phyloP scores from a whole-genome alignment of 1,140 invertebrate species.

The Brachionus angularis region DNA sequence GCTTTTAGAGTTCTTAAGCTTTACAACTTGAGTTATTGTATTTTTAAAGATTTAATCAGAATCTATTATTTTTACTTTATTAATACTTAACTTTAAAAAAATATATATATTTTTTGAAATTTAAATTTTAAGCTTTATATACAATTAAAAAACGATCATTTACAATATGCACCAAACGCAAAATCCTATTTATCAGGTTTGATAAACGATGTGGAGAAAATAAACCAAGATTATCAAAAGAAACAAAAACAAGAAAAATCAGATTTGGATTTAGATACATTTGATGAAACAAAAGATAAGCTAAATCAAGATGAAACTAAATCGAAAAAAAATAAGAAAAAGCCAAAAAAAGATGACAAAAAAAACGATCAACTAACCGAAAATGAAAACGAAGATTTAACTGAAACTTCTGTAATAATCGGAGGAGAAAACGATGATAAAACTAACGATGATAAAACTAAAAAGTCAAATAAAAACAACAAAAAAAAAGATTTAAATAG shows the following conservation, averaged over 20 bases:
- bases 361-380: no score
- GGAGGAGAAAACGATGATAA: background rate
- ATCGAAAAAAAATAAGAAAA: no score
- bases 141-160: constrained; percentile 40
- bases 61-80: background rate
- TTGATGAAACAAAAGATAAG: no score
- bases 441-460: background rate
- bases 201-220: constrained; percentile 28
- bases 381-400: no score
- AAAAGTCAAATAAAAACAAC: constrained; percentile 12
- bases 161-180: constrained; percentile 14
- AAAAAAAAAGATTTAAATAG: no score
- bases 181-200: constrained; percentile 10
- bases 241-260: background rate
- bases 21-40: no score
- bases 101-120: background rate
- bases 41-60: no score
- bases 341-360: no score
- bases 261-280: no score
- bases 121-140: constrained; percentile 8
- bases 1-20: no score
- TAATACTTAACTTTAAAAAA: background rate
- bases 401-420: no score
- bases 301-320: background rate
- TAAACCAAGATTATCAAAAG: constrained; percentile 15